Percentiles rank a stretch among this genome's conserved stretches.
Evolutionary conservation across 1,140 invertebrate species (phyloP).

Genomic region (Argopecten irradians): DNA sequence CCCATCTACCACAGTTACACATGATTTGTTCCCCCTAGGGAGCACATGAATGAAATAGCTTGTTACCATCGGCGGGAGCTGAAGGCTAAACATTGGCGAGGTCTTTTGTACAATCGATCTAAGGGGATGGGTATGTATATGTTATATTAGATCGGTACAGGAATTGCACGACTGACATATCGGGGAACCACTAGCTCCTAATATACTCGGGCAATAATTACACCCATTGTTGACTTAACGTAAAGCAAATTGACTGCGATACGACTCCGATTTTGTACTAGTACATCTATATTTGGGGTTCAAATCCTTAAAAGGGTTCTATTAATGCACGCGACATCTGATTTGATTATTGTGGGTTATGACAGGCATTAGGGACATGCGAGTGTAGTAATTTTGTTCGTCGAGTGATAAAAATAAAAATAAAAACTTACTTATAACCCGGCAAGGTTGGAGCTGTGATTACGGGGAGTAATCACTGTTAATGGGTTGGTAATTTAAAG

Average conservation of each 20-base stretch:
- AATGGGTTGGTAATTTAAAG: background rate
- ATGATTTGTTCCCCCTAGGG: background rate
- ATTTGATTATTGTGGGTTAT: background rate
- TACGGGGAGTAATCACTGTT: background rate
- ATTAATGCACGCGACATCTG: background rate
- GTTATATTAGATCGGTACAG: background rate
- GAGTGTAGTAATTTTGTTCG: background rate
- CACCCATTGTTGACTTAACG: background rate
- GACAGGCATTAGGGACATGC: background rate
- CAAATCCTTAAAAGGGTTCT: background rate
- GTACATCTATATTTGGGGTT: background rate
- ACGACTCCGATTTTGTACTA: background rate
- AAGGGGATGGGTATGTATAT: background rate
- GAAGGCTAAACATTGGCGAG: background rate
- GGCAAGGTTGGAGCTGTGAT: background rate
- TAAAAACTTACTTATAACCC: background rate
- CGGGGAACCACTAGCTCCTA: too few relatives aligned
- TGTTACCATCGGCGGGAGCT: background rate
- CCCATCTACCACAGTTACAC: background rate
- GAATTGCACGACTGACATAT: background rate
- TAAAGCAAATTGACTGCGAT: background rate
- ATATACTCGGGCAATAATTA: background rate
- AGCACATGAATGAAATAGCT: background rate
- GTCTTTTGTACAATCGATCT: background rate
- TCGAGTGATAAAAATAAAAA: background rate